Conservation (phyloP, 2,797 vertebrate genomes). For the Merluccius polli region DNA sequence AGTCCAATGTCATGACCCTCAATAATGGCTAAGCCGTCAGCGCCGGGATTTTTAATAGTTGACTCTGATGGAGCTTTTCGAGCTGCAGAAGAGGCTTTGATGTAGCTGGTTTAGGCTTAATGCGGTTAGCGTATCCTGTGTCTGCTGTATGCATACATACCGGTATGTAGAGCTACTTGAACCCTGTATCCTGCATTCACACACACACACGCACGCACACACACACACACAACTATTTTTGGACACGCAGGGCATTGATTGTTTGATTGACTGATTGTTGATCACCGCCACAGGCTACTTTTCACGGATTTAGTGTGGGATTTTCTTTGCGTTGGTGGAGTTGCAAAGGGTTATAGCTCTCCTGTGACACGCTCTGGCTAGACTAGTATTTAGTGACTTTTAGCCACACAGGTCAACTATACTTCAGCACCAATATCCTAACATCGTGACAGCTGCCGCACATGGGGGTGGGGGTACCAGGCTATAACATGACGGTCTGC, state of each 20-base stretch:
- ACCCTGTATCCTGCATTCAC: no score
- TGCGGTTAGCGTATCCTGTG: constrained; percentile 42
- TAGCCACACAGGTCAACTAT: neutral
- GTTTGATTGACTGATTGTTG: neutral
- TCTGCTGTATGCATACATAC: constrained; percentile 24
- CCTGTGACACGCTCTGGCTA: neutral
- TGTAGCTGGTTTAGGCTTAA: constrained; percentile 28
- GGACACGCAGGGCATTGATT: neutral
- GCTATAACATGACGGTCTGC: constrained; percentile 42
- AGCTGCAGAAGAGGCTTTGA: constrained; percentile 4
- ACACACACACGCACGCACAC: no score
- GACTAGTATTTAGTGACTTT: neutral
- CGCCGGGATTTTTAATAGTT: constrained; percentile 18
- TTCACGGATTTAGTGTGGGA: neutral
- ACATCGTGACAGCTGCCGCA: constrained; percentile 44
- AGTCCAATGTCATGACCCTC: constrained; percentile 1
- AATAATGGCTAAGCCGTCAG: neutral
- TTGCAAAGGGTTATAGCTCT: neutral
- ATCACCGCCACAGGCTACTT: neutral
- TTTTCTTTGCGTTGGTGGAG: neutral
- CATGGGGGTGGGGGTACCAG: constrained; percentile 41
- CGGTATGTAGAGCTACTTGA: constrained; percentile 23
- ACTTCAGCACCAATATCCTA: constrained; percentile 5
- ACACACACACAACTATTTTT: neutral
- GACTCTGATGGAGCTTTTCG: constrained; percentile 22